Evolutionary conservation across 2,797 vertebrate genomes (phyloP), one percentile per base, ranked within the genome.

Genomic region (Pitangus sulphuratus): DNA sequence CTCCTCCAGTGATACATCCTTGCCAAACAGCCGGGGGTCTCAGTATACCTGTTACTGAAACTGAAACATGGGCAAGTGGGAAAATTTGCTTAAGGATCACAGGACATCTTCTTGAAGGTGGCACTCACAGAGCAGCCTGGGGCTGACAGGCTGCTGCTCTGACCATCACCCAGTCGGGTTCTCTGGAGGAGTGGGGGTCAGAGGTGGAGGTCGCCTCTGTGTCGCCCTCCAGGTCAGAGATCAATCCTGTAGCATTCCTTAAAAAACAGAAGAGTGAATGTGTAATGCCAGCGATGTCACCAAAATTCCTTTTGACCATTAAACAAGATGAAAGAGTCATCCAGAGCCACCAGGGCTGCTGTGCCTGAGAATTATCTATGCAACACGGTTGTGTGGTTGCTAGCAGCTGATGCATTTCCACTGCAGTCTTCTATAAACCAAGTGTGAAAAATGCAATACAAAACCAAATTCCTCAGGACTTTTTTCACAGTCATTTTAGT

Each of bases 161-260:
- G 13, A 62, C 31, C 45, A 11, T 79, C 57, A 31, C 20, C 13
- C 54, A 45, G 16, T 37, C 35, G 56, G 12, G 42, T 8, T 50
- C 57, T 87, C 57, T 71, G 45, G 53, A 80, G 61, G 61, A 83
- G 57, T 12, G 5, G n/a, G 70, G 45, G 89, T 94, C 71, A 81
- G 84, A 78, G 42, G 45, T 64, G 56, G 51, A 76, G 84, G 86
- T 93, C 9, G 0, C 39, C 42, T 72, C 85, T 82, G 42, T 62
- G 44, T 56, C 0, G 0, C 72, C 50, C 68, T 92, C 30, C n/a
- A 57, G 90, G 78, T 89, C 95, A 94, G 71, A 91, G 93, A 75
- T 94, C 90, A 96, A 71, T 89, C 84, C 90, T 9, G 2, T 75
- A 53, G 69, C 57, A 89, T 96, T 93, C n/a, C 89, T 94, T 64